phyloP scores from a whole-genome alignment of 2,888 invertebrate species.

The Atrina japonica region DNA sequence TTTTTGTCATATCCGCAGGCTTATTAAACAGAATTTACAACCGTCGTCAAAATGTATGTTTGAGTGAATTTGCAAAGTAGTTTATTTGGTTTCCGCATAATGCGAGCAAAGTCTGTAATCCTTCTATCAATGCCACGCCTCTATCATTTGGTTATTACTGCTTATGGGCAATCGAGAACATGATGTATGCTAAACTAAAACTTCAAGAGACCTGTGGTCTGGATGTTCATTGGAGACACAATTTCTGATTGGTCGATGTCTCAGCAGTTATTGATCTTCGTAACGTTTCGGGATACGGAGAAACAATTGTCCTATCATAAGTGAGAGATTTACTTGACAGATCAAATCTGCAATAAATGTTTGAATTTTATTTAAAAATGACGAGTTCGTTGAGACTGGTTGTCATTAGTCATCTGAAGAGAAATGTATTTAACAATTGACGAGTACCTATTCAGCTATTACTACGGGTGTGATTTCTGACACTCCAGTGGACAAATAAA shows the following conservation, averaged over 20 bases:
- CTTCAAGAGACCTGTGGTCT: constrained; percentile 20
- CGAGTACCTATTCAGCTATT: too few relatives aligned
- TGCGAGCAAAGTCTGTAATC: constrained; percentile 25
- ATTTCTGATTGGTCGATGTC: constrained; percentile 35
- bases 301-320: constrained; percentile 42
- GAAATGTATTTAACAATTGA: constrained; percentile 1
- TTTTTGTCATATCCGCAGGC: constrained; percentile 28
- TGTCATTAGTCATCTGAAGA: too few relatives aligned
- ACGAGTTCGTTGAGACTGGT: constrained; percentile 5
- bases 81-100: constrained; percentile 22
- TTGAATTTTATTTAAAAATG: constrained; percentile 26
- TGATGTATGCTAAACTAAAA: constrained; percentile 32
- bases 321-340: constrained; percentile 32
- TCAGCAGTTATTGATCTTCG: constrained; percentile 36
- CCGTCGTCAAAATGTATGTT: constrained; percentile 9
- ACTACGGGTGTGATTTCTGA: too few relatives aligned
- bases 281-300: constrained; percentile 23
- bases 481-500: too few relatives aligned
- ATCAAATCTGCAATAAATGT: constrained; percentile 17
- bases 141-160: constrained; percentile 28
- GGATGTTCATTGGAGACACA: constrained; percentile 3
- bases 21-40: constrained; percentile 19
- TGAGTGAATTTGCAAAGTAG: constrained; percentile 30
- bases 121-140: constrained; percentile 27
- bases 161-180: constrained; percentile 20